These are phyloP conservation scores for Lampropteryx suffumata DNA, from an alignment of 2,888 invertebrate species.

Conservation along the genomic window DNA sequence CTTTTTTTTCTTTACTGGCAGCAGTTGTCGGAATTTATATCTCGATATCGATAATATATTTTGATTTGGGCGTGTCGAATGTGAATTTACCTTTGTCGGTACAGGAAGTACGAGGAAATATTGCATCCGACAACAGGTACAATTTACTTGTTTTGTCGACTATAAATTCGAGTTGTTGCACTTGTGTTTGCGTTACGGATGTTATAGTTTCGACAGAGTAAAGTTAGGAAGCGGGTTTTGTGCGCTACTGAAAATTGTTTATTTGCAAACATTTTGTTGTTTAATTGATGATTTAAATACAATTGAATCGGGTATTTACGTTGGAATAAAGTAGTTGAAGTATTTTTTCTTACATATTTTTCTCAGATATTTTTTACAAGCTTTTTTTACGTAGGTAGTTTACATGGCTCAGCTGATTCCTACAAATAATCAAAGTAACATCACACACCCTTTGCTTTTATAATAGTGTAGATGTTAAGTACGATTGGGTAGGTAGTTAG, in stretches of 20 bases:
- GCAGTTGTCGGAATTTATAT: constrained; percentile 37
- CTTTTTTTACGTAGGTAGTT: no score
- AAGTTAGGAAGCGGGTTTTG: constrained; percentile 50
- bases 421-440: no score
- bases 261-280: constrained; percentile 31
- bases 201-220: constrained; percentile 50
- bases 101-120: constrained; percentile 66
- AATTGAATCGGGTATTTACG: no score
- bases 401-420: no score
- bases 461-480: no score
- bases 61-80: constrained; percentile 82
- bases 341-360: no score
- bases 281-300: constrained; percentile 13
- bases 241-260: constrained; percentile 45
- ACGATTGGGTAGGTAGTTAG: no score
- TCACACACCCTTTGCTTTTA: no score
- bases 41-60: constrained; percentile 69
- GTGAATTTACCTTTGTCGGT: constrained; percentile 62
- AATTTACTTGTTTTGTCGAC: constrained; percentile 41
- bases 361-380: no score
- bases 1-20: constrained; percentile 42
- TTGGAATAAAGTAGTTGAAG: no score
- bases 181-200: constrained; percentile 79
- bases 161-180: constrained; percentile 53
- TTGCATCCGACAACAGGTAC: constrained; percentile 62